phyloP scores from a whole-genome alignment of 2,888 invertebrate species.

The Acanthosepion lycidas region DNA sequence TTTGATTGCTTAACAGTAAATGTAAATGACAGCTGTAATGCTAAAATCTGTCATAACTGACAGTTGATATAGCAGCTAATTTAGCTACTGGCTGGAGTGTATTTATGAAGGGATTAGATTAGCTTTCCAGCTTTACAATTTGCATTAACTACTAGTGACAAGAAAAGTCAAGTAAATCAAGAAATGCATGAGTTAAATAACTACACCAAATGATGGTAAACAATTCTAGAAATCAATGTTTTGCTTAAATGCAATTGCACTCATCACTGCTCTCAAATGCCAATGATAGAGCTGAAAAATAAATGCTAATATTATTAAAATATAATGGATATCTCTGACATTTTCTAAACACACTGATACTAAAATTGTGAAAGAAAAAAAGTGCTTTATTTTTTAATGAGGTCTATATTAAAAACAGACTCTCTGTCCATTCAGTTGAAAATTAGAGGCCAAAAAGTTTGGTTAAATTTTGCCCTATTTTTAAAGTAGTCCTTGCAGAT shows the following conservation, averaged over 20 bases:
- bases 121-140: not conserved
- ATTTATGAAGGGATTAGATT: not conserved
- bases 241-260: not conserved
- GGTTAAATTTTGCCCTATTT: not conserved
- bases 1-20: not conserved
- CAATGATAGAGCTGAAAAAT: too few relatives aligned
- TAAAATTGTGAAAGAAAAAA: not conserved
- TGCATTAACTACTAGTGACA: not conserved
- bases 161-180: too few relatives aligned
- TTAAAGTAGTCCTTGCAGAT: not conserved
- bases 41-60: not conserved
- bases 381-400: not conserved
- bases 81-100: not conserved
- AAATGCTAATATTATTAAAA: too few relatives aligned
- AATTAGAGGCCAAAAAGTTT: not conserved
- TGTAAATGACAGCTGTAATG: not conserved
- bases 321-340: not conserved
- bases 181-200: not conserved
- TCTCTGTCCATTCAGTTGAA: not conserved
- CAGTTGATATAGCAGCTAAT: not conserved
- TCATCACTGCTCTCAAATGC: not conserved
- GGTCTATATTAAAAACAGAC: not conserved
- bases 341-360: not conserved
- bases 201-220: not conserved
- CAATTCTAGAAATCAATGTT: not conserved